Evolutionary conservation across 2,888 invertebrate species (phyloP).

Genomic region (Eupithecia vulgata): DNA sequence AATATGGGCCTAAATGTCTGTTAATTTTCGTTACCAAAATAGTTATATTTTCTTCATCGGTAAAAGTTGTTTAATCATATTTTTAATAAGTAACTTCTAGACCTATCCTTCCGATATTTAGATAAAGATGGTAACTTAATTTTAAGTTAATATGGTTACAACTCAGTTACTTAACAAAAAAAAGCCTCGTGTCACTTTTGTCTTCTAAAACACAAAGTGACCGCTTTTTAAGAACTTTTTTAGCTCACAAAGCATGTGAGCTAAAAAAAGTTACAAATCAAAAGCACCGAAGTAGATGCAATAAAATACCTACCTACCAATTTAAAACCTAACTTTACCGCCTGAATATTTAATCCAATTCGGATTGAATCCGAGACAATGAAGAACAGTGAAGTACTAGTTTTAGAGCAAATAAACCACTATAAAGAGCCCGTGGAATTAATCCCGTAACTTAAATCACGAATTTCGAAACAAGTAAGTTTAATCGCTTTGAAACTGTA

Average conservation of each 20-base stretch:
- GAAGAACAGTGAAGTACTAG: not conserved
- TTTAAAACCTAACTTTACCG: not conserved
- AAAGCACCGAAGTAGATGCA: not conserved
- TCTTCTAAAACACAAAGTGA: not conserved
- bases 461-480: conserved; percentile 36
- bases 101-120: too few species aligned
- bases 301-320: not conserved
- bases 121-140: too few species aligned
- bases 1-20: too few species aligned
- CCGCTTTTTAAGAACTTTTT: not conserved
- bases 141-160: too few species aligned
- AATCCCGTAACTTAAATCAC: conserved; percentile 8
- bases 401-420: conserved; percentile 8
- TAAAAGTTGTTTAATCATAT: too few species aligned
- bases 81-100: too few species aligned
- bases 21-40: too few species aligned
- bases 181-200: too few species aligned
- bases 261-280: not conserved
- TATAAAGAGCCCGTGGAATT: conserved; percentile 9
- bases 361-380: not conserved
- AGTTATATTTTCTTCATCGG: too few species aligned
- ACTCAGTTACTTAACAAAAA: too few species aligned
- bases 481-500: conserved; percentile 49
- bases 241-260: too few species aligned
- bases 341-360: not conserved